phyloP scores from a whole-genome alignment of 2,797 vertebrate genomes.

The Carcharodon carcharias region DNA sequence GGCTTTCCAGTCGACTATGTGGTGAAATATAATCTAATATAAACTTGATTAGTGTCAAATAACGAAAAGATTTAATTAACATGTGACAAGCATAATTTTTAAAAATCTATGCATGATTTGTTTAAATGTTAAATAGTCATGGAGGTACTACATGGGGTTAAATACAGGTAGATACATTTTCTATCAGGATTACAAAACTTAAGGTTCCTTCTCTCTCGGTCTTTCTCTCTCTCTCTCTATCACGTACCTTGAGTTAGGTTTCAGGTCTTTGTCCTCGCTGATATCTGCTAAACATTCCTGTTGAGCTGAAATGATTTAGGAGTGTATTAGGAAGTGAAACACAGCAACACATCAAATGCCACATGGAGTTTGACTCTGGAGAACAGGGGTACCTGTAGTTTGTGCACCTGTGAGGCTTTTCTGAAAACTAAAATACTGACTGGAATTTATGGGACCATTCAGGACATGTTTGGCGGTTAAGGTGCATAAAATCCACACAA shows the following conservation, averaged over 20 bases:
- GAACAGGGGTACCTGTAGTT: background rate
- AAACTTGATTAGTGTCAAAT: background rate
- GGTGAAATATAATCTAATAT: background rate
- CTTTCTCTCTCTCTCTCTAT: background rate
- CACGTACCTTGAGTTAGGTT: background rate
- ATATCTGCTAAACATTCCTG: background rate
- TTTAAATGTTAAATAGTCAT: background rate
- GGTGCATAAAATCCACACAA: no score
- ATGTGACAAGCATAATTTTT: background rate
- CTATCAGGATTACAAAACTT: background rate
- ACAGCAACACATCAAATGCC: background rate
- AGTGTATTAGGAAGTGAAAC: background rate
- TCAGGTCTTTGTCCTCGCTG: background rate
- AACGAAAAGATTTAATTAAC: no score
- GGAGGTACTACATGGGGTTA: background rate
- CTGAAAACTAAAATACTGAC: background rate
- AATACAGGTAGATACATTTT: background rate
- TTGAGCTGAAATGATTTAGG: constrained; percentile 1
- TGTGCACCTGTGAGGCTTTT: background rate
- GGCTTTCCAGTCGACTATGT: background rate
- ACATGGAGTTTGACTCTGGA: background rate
- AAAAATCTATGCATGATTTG: background rate
- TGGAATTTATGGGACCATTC: background rate
- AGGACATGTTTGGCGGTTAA: no score
- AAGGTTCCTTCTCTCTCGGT: background rate